These are phyloP conservation scores for Microcaecilia unicolor DNA, from an alignment of 2,797 vertebrate genomes.

Conservation along the genomic window DNA sequence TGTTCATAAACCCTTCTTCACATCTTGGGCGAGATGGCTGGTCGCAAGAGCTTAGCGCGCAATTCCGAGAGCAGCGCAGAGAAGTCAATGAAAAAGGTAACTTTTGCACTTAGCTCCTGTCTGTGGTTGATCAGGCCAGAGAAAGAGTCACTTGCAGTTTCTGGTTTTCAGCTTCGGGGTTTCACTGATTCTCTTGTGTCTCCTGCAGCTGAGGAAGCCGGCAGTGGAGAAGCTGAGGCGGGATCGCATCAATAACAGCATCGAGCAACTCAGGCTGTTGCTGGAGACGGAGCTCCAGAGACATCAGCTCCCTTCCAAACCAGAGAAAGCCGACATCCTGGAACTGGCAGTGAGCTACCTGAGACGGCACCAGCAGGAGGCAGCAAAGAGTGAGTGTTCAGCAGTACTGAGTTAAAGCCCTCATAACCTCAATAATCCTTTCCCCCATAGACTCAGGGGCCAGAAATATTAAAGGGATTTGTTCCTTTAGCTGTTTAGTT, in stretches of 20 bases:
- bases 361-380: slow-evolving; percentile 43
- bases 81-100: slow-evolving; percentile 44
- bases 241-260: slow-evolving; percentile 44
- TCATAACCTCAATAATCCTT: too few species aligned
- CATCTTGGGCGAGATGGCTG: slow-evolving; percentile 30
- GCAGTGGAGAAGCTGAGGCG: slow-evolving; percentile 66
- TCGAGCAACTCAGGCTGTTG: slow-evolving; percentile 57
- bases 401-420: too few species aligned
- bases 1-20: neutral
- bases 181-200: neutral
- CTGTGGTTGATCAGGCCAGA: too few species aligned
- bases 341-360: slow-evolving; percentile 65
- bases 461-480: too few species aligned
- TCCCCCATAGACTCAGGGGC: too few species aligned
- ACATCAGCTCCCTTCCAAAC: slow-evolving; percentile 55
- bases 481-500: too few species aligned
- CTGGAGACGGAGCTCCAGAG: slow-evolving; percentile 57
- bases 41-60: slow-evolving; percentile 1
- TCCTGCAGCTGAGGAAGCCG: slow-evolving; percentile 66
- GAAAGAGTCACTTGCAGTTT: too few species aligned
- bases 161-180: too few species aligned
- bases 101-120: neutral
- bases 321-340: slow-evolving; percentile 72
- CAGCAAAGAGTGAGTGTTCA: slow-evolving; percentile 22
- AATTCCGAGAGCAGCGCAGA: slow-evolving; percentile 22